These are phyloP conservation scores for Pseudorhiza aurosa DNA, from an alignment of 30 jellyfish, hydroid and myxozoan species.

Conservation along the genomic window DNA sequence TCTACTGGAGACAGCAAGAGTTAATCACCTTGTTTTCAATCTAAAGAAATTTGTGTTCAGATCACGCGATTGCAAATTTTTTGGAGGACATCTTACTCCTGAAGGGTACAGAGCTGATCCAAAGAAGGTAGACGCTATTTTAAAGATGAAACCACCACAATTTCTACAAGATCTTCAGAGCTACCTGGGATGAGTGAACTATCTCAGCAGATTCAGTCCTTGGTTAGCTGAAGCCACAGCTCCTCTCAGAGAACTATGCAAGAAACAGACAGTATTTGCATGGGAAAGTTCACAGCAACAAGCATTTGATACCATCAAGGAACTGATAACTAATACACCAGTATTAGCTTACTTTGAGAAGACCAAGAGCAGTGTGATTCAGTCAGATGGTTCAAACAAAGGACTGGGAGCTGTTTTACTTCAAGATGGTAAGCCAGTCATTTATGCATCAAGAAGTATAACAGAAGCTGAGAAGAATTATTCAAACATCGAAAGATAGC, in stretches of 20 bases:
- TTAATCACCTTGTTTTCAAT: slow-evolving; percentile 15
- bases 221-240: slow-evolving; percentile 17
- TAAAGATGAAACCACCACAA: slow-evolving; percentile 23
- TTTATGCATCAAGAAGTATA: slow-evolving; percentile 39
- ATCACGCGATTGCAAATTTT: neutral
- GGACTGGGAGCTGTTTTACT: slow-evolving; percentile 47
- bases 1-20: slow-evolving; percentile 12
- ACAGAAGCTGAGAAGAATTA: slow-evolving; percentile 43
- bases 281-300: slow-evolving; percentile 49
- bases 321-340: slow-evolving; percentile 19
- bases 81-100: slow-evolving; percentile 7
- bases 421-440: slow-evolving; percentile 59
- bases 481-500: neutral
- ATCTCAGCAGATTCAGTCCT: slow-evolving; percentile 8
- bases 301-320: slow-evolving; percentile 15
- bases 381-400: slow-evolving; percentile 31
- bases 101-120: slow-evolving; percentile 19
- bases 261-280: neutral
- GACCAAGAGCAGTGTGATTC: slow-evolving; percentile 15
- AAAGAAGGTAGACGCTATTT: slow-evolving; percentile 7
- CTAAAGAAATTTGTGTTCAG: slow-evolving; percentile 12
- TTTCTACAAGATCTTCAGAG: slow-evolving; percentile 14
- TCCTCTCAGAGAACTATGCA: slow-evolving; percentile 24
- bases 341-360: slow-evolving; percentile 32
- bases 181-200: slow-evolving; percentile 41